A percentile compares a stretch with the other conserved stretches of the same genome.
Evolutionary conservation across 2,113 vertebrate genomes (phyloP).

Genomic region (Cercocebus atys): DNA sequence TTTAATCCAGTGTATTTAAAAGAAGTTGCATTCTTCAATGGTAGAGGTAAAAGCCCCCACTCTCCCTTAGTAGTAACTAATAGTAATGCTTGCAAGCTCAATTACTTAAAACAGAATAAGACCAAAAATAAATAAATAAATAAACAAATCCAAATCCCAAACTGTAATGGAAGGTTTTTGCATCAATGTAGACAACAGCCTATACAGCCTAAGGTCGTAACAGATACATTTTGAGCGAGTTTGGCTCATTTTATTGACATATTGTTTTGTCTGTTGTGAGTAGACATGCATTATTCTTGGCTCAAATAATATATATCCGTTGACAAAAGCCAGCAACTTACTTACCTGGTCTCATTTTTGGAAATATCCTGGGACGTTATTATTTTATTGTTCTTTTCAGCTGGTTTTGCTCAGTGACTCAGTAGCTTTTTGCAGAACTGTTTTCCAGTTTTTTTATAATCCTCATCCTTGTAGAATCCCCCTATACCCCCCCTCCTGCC

Average conservation of each 20-base stretch:
- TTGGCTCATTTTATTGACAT: conserved; percentile 81
- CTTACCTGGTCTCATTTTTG: conserved; percentile 79
- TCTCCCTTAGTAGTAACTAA: not conserved
- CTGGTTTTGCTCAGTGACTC: conserved; percentile 24
- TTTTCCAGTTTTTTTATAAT: conserved; percentile 36
- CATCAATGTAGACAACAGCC: conserved; percentile 64
- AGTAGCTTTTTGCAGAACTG: not conserved
- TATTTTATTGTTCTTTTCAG: conserved; percentile 29
- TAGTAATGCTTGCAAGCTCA: conserved; percentile 17
- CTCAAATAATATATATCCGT: conserved; percentile 78
- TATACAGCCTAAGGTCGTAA: conserved; percentile 76
- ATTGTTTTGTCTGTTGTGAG: conserved; percentile 81
- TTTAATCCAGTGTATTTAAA: conserved; percentile 61
- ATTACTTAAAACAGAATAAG: conserved; percentile 9
- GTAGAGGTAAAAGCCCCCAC: not conserved
- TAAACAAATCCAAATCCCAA: not conserved
- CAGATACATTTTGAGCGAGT: conserved; percentile 74
- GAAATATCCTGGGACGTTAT: conserved; percentile 64
- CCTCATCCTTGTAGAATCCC: not conserved
- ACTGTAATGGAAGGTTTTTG: conserved; percentile 55
- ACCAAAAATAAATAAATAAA: not conserved
- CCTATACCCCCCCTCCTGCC: not conserved
- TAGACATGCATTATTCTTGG: conserved; percentile 79
- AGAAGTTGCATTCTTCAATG: conserved; percentile 53
- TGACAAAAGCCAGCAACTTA: conserved; percentile 76